A percentile compares a stretch with the other conserved stretches of the same genome.
phyloP scores from a whole-genome alignment of 1,140 invertebrate genomes.

The Heliconius himera region DNA sequence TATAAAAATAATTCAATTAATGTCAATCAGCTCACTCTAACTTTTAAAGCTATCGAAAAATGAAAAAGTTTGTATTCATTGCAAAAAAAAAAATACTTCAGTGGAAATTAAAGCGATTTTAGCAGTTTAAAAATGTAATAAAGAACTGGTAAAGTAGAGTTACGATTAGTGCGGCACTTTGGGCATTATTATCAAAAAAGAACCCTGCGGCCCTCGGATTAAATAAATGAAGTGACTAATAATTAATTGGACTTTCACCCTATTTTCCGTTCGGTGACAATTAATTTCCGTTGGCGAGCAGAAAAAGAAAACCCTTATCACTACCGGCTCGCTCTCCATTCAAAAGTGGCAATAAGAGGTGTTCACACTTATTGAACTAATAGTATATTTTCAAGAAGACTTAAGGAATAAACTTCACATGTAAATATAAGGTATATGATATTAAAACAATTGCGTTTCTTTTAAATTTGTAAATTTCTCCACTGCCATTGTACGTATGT shows the following conservation, averaged over 20 bases:
- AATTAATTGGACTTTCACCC: constrained; percentile 81
- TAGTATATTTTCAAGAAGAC: not conserved
- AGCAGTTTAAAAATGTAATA: constrained; percentile 27
- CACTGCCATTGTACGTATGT: no score
- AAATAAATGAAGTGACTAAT: constrained; percentile 81
- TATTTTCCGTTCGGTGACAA: constrained; percentile 81
- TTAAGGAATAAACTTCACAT: not conserved
- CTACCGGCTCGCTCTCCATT: constrained; percentile 64
- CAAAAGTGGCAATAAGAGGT: constrained; percentile 63
- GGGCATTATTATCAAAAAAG: constrained; percentile 74
- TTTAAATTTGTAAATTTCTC: no score
- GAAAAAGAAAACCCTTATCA: constrained; percentile 79
- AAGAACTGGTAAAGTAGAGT: constrained; percentile 26
- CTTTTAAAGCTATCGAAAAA: not conserved
- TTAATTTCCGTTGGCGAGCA: constrained; percentile 75
- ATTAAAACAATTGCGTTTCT: no score
- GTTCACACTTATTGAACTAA: not conserved
- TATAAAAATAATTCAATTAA: constrained; percentile 1
- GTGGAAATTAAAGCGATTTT: constrained; percentile 19
- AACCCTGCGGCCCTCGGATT: constrained; percentile 65
- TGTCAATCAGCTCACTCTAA: not conserved
- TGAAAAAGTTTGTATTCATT: not conserved
- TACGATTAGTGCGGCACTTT: constrained; percentile 48
- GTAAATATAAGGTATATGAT: no score
- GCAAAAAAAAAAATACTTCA: not conserved